Evolutionary conservation across 2,797 vertebrate species (phyloP), one percentile per base, ranked within the genome.

Genomic region (Cryptoblepharus egeriae): DNA sequence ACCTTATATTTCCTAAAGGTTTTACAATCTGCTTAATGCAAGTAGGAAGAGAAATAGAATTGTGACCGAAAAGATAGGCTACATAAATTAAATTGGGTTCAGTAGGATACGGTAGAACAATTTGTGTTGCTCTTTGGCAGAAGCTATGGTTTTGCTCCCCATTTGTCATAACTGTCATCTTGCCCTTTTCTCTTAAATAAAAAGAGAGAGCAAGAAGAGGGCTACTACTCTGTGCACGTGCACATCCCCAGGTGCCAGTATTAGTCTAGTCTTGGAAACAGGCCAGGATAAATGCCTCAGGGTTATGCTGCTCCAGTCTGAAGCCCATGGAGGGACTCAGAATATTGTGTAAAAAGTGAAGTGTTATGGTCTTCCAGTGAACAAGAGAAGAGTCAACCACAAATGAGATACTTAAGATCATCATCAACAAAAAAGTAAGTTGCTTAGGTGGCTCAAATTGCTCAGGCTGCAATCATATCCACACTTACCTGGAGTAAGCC

Each of bases 291-390:
- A 63, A 86, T 86, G 77, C 84, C 90, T 92, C 42, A 26, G 77
- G 86, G 86, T 82, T 85, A 77, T 71, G 74, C 30, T 82, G 83
- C 91, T 91, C 57, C 22, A 24, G 57, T 58, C 83, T 86, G 83
- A 87, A 92, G 52, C 88, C 80, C 82, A 52, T 2, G 2, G 79
- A 76, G 88, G 55, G 49, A 52, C 49, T 65, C 70, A 60, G 65
- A 75, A 93, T 85, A 60, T 89, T 89, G 87, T 84, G 60, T 90
- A 82, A 89, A 67, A 92, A 93, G 90, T 84, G 87, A 86, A 91
- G 77, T 78, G 30, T 87, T 86, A 88, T 75, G 70, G 65, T 82
- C 87, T 60, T 81, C 69, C 58, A 76, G 85, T 82, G 81, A 88
- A 85, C 67, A 88, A 74, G 87, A 45, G 75, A 83, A 87, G 35